Base-by-base conservation (phyloP, 2,888 invertebrate genomes). In the Ormia ochracea region DNA sequence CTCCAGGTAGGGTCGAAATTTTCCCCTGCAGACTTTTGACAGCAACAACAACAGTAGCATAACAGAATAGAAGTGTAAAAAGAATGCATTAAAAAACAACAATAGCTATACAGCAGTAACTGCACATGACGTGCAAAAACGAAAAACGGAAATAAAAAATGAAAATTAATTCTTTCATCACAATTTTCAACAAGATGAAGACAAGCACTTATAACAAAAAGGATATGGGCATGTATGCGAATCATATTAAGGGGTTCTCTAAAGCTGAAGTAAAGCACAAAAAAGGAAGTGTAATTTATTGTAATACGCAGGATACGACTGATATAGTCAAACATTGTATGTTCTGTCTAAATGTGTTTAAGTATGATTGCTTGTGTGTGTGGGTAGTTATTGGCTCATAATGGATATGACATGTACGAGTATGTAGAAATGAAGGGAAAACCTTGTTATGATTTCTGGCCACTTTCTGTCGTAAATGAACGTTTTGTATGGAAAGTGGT, bases 1-100 rank as follows among this genome's bases (percentile, higher is more conserved):
- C 98, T n/a, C 98, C 98, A 2, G 98, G 97, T 75, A 98, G 90
- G 82, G 96, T 96, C 61, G 92, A 91, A 65, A 94, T 95, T 56
- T 96, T 94, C 82, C 92, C 91, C 84, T 93, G 93, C 78, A 95
- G 92, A 83, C 93, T 93, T 69, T 68, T 70, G 63, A 48, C 65
- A 65, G 56, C 36, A 45, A n/a, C 36, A 45, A 23, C 45, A 61
- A 50, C 48, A 45, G 9, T 38, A 70, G 0, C 31, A 23, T 14
- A 14, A 58, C 28, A 17, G 7, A 48, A 58, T 10, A 28, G 10
- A 33, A 23, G 19, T 50, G 41, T n/a, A n/a, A 17, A n/a, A 41
- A 17, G 45, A n/a, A 41, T 17, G 68, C 4, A 9, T 6, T 7
- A 52, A 7, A 33, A 14, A 19, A 54, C 56, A 28, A 59, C 23